Evolutionary conservation across 2,797 vertebrate species (phyloP).

Genomic region (Trematomus bernacchii): DNA sequence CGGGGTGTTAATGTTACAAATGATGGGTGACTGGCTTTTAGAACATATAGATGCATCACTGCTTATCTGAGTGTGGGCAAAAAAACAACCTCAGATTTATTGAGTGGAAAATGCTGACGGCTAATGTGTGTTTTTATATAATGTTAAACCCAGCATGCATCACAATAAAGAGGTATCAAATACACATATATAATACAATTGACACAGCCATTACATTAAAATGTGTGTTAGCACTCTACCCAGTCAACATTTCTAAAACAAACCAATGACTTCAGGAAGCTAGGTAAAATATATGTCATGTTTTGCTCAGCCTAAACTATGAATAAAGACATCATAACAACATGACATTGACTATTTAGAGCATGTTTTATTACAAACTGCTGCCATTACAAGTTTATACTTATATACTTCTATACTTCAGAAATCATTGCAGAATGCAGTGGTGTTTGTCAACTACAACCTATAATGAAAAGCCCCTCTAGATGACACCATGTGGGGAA

Average conservation of each 20-base stretch:
- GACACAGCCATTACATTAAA: neutral
- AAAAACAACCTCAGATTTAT: slow-evolving; percentile 35
- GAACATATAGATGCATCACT: slow-evolving; percentile 36
- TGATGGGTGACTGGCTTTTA: slow-evolving; percentile 55
- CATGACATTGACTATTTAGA: neutral
- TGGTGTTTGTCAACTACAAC: neutral
- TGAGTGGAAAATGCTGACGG: slow-evolving; percentile 13
- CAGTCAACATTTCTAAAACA: slow-evolving; percentile 5
- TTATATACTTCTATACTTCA: neutral
- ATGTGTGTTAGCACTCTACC: neutral
- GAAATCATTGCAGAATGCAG: slow-evolving; percentile 2
- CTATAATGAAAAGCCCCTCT: slow-evolving; percentile 3
- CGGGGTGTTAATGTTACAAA: slow-evolving; percentile 65
- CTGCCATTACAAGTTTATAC: neutral
- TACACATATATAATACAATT: slow-evolving; percentile 5
- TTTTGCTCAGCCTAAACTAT: neutral
- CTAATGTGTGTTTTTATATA: slow-evolving; percentile 10
- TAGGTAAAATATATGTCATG: neutral
- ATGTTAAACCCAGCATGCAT: slow-evolving; percentile 11
- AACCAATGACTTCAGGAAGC: slow-evolving; percentile 1
- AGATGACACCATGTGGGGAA: neutral
- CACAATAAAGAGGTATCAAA: slow-evolving; percentile 5
- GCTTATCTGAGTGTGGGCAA: slow-evolving; percentile 38
- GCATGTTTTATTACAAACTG: neutral
- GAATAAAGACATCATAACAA: neutral